Evolutionary conservation across 2,888 invertebrate genomes (phyloP), one percentile per base, ranked within the genome.

Genomic region (Steinernema carpocapsae): DNA sequence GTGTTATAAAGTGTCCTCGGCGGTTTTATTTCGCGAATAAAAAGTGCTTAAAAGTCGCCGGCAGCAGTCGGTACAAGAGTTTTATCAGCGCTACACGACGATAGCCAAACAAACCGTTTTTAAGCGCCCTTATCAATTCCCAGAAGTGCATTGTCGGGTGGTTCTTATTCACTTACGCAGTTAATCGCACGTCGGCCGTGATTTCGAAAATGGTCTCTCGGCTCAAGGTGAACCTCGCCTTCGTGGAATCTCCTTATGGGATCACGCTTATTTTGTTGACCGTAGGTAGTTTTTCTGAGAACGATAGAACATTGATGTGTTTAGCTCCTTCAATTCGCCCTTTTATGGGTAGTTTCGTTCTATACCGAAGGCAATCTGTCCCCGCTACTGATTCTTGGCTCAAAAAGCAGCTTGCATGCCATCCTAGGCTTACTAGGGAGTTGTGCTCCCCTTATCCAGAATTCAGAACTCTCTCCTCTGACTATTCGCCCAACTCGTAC

Each of bases 311-410:
- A 14, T 4, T 14, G 48, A 17, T 48, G 3, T 48, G 3, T 64
- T 32, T 19, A 64, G 64, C 7, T 32, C 32, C 29, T 37, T 3
- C 64, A 64, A 32, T 64, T 64, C 64, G 32, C 32, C 32, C 29
- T 64, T n/a, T 12, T 64, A 2, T 64, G 64, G 64, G 64, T 64
- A 1, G 64, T 32, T 17, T 32, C 64, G 32, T 64, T 64, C 37
- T 64, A 26, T 17, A 32, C 64, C 17, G 32, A 64, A 6, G 64
- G 64, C 10, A 64, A 64, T 29, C 4, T 64, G 17, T 64, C 64
- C 10, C 52, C 2, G 22, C 3, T 2, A n/a, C 37, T 3, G 10
- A 37, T 10, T 37, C 37, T 37, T 37, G 37, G 37, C 37, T 37
- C 37, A 10, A 37, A 10, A 37, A 37, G 37, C 37, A 37, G 37